Base-by-base conservation (phyloP, 2,113 vertebrate genomes). In the Verasper variegatus region DNA sequence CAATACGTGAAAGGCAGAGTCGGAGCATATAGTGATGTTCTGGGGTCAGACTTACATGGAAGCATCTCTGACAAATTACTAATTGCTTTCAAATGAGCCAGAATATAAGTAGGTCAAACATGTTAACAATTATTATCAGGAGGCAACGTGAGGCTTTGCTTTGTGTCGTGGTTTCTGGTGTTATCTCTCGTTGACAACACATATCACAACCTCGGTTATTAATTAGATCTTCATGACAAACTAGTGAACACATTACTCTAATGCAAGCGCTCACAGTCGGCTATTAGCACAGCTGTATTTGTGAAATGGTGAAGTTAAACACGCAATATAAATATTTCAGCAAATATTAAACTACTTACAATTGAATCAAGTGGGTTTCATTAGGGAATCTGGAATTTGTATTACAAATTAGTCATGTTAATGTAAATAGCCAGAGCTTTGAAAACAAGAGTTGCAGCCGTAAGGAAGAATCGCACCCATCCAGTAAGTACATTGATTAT, bases 401-500 rank as follows among this genome's bases (percentile, higher is more conserved):
- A 76, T 79, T 77, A 66, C 87, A 87, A 88, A 93, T 91, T 69
- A 87, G 78, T 75, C 59, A 66, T 40, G 31, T 89, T 89, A 92
- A 90, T 90, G 88, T 89, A 89, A 89, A 86, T 73, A 83, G 85
- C 82, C 76, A 14, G 37, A 69, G 71, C 69, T 80, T 68, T 60
- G 78, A 72, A 78, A 71, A 76, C 66, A 68, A 64, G 67, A 84
- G 80, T 74, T 89, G 89, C 86, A 86, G 76, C 68, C 35, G 70
- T 80, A 81, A 89, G 83, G 82, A 82, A 83, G 77, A 91, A 86
- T 87, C 66, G 77, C 60, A 56, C 68, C 51, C 15, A 56, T 71
- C 74, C 67, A 76, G 64, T 78, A 85, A 73, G 85, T 67, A 20
- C 65, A 91, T 90, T 83, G 90, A 90, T 90, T 89, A 91, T 92